Evolutionary conservation across 2,113 vertebrate genomes (phyloP).

Genomic region (Megaceryle torquata): DNA sequence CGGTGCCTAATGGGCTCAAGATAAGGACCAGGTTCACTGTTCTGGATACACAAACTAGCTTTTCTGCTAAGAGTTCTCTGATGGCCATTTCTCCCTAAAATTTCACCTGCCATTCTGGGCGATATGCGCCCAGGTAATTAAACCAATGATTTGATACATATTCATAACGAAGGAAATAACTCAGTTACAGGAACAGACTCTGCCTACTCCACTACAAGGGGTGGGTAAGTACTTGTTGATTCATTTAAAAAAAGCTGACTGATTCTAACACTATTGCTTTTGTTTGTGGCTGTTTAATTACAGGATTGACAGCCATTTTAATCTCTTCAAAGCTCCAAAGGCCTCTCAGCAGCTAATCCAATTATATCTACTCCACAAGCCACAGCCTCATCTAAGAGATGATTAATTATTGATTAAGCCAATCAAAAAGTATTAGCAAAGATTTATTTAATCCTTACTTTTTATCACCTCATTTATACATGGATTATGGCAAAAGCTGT

Average conservation of each 20-base stretch:
- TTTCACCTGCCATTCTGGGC: conserved; percentile 55
- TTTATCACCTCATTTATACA: conserved; percentile 67
- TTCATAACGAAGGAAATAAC: conserved; percentile 46
- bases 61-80: conserved; percentile 8
- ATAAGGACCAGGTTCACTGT: conserved; percentile 65
- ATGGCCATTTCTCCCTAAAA: conserved; percentile 1
- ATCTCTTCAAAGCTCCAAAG: conserved; percentile 94
- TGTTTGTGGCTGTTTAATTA: conserved; percentile 91
- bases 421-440: conserved; percentile 82
- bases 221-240: conserved; percentile 70
- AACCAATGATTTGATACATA: background rate
- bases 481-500: conserved; percentile 64
- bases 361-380: conserved; percentile 93
- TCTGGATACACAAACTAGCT: conserved; percentile 42
- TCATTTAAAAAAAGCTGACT: conserved; percentile 65
- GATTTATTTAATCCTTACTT: conserved; percentile 75
- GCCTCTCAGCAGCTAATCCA: conserved; percentile 91
- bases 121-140: background rate
- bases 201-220: conserved; percentile 40
- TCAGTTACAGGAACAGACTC: conserved; percentile 24
- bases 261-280: conserved; percentile 70
- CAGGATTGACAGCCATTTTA: conserved; percentile 92
- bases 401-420: conserved; percentile 86
- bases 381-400: conserved; percentile 80
- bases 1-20: conserved; percentile 65